These are phyloP conservation scores for Lumbricus terrestris DNA, from an alignment of 2,888 invertebrate species.

Conservation along the genomic window DNA sequence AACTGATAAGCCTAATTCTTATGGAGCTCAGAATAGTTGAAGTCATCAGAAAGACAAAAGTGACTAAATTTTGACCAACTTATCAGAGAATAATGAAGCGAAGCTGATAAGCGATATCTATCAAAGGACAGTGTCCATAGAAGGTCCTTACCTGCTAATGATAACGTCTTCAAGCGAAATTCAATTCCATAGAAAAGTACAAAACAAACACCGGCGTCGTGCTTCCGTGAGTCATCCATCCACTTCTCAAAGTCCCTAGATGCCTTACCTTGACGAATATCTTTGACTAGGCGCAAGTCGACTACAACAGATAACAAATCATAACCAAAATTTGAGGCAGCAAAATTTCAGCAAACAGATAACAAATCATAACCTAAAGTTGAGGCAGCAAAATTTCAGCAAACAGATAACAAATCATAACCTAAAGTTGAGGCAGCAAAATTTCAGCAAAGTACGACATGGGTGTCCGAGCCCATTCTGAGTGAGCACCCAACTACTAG, in stretches of 20 bases:
- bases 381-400: too few relatives aligned
- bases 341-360: background rate
- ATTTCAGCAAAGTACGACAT: too few relatives aligned
- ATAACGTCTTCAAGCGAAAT: constrained; percentile 83
- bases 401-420: background rate
- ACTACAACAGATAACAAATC: constrained; percentile 61
- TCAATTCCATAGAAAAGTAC: constrained; percentile 84
- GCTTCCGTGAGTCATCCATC: constrained; percentile 81
- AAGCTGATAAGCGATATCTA: background rate
- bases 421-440: background rate
- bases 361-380: background rate
- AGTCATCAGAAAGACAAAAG: background rate
- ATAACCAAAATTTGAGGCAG: background rate
- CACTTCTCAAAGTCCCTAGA: constrained; percentile 90
- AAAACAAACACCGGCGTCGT: constrained; percentile 79
- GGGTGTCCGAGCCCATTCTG: too few relatives aligned
- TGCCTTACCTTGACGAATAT: constrained; percentile 80
- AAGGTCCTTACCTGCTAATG: constrained; percentile 72
- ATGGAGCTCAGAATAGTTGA: background rate
- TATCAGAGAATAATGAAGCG: background rate
- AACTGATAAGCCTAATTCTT: background rate
- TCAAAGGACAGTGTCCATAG: background rate
- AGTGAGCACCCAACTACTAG: too few relatives aligned
- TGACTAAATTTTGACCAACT: background rate
- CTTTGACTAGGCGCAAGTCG: constrained; percentile 80